A percentile compares a stretch with the other conserved stretches of the same genome.
Evolutionary conservation across 37 sponge, comb jelly and placozoan genomes (phyloP).

Genomic region (Tethya wilhelma): DNA sequence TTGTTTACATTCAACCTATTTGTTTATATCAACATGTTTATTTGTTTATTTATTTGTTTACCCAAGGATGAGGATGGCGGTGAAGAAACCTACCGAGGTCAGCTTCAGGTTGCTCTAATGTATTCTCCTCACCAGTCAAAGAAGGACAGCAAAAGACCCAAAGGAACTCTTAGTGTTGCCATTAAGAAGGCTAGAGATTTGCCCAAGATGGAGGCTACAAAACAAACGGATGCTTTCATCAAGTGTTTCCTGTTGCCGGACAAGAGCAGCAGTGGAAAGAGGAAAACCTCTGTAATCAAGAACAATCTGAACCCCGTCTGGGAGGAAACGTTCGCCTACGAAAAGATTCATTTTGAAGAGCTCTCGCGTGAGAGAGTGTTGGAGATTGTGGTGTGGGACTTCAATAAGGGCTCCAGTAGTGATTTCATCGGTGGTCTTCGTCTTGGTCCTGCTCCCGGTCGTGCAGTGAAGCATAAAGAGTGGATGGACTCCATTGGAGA

Average conservation of each 20-base stretch:
- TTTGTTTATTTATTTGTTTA: no score
- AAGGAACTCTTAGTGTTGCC: conserved; percentile 19
- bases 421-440: conserved; percentile 69
- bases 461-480: conserved; percentile 20
- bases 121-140: not conserved
- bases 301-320: conserved; percentile 59
- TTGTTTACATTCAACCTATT: no score
- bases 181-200: conserved; percentile 44
- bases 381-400: conserved; percentile 68
- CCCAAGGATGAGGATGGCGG: not conserved
- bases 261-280: conserved; percentile 45
- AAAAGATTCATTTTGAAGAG: conserved; percentile 41
- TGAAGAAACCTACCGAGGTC: not conserved
- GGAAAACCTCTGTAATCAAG: conserved; percentile 51
- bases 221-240: conserved; percentile 15
- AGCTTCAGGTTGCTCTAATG: conserved; percentile 11
- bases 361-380: conserved; percentile 42
- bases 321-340: conserved; percentile 51
- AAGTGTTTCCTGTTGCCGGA: conserved; percentile 67
- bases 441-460: conserved; percentile 49
- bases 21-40: no score
- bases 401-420: conserved; percentile 10
- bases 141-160: not conserved
- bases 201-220: not conserved
- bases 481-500: conserved; percentile 72